phyloP scores from a whole-genome alignment of 2,888 invertebrate genomes.

The Congeria kusceri region DNA sequence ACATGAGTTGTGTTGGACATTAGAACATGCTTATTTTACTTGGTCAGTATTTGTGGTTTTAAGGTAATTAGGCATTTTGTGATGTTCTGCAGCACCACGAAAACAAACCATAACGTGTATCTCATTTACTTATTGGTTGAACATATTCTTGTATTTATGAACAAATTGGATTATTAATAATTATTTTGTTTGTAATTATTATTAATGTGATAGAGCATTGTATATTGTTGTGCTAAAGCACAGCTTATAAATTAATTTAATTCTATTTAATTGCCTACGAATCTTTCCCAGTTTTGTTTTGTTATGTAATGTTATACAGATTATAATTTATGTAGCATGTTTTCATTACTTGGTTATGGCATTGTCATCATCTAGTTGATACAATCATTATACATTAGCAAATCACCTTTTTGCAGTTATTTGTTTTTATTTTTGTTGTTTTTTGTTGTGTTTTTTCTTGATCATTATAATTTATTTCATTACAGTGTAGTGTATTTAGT shows the following conservation, averaged over 20 bases:
- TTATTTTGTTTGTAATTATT: constrained; percentile 37
- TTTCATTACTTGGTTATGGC: constrained; percentile 64
- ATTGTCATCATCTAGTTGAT: constrained; percentile 39
- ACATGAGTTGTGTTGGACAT: no score
- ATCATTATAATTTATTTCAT: constrained; percentile 23
- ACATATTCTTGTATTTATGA: constrained; percentile 50
- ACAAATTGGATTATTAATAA: constrained; percentile 56
- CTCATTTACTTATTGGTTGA: not conserved
- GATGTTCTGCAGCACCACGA: no score
- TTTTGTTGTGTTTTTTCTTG: constrained; percentile 45
- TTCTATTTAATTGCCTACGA: constrained; percentile 61
- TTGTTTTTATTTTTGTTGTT: constrained; percentile 52
- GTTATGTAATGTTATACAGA: constrained; percentile 64
- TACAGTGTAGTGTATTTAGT: constrained; percentile 28
- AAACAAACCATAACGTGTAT: no score
- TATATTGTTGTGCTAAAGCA: constrained; percentile 51
- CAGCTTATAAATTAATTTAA: constrained; percentile 43
- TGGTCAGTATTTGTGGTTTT: no score
- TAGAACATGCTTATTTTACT: no score
- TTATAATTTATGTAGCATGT: constrained; percentile 67
- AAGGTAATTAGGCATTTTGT: no score
- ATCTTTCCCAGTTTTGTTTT: constrained; percentile 65
- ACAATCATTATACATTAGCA: constrained; percentile 62
- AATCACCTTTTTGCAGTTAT: constrained; percentile 55
- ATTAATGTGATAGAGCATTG: constrained; percentile 58